phyloP scores from a whole-genome alignment of 2,113 vertebrate species.

The Otocyon megalotis region DNA sequence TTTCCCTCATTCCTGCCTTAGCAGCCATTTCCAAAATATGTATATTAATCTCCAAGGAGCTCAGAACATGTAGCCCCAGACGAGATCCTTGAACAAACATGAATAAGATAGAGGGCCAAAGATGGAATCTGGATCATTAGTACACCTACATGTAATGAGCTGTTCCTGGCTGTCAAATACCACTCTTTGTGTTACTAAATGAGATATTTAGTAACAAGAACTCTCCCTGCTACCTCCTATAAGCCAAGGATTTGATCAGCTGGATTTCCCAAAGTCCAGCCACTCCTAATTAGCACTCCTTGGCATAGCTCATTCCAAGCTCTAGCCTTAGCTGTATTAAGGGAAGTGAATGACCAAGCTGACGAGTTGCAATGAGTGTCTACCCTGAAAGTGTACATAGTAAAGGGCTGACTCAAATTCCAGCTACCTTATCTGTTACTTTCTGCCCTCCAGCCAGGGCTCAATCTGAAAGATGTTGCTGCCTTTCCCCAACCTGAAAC shows the following conservation, averaged over 20 bases:
- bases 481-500: not conserved
- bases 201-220: not conserved
- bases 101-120: not conserved
- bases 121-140: not conserved
- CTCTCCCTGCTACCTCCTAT: not conserved
- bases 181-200: not conserved
- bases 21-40: not conserved
- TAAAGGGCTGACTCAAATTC: not conserved
- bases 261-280: not conserved
- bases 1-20: not conserved
- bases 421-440: not conserved
- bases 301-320: not conserved
- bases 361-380: no score
- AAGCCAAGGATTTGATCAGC: not conserved
- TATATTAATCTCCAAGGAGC: not conserved
- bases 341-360: no score
- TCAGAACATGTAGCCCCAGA: not conserved
- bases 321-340: not conserved
- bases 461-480: not conserved
- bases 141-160: not conserved
- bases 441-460: not conserved
- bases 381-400: not conserved
- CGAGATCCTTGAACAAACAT: not conserved
- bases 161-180: not conserved
- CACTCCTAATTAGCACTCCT: no score